phyloP scores from a whole-genome alignment of 2,797 vertebrate species.

The Pempheris klunzingeri region DNA sequence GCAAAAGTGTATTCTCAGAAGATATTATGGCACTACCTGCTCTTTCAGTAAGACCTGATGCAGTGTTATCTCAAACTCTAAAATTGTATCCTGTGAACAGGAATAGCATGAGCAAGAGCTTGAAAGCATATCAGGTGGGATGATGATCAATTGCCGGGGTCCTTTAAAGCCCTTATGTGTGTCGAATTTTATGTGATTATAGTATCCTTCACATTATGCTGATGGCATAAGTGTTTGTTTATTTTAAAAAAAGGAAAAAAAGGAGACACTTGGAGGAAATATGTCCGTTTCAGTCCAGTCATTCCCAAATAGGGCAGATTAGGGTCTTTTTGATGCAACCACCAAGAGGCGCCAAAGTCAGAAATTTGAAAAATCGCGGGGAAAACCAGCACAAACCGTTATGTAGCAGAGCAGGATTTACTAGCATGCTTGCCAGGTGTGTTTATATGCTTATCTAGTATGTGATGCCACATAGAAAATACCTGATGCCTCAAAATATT shows the following conservation, averaged over 20 bases:
- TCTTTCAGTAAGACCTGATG: slow-evolving; percentile 19
- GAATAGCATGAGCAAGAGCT: slow-evolving; percentile 19
- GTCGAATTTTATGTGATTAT: background rate
- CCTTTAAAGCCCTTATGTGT: background rate
- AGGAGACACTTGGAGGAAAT: background rate
- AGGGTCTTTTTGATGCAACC: background rate
- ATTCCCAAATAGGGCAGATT: background rate
- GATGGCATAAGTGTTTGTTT: background rate
- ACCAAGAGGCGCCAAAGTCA: background rate
- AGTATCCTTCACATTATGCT: background rate
- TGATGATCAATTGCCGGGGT: background rate
- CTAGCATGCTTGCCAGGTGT: background rate
- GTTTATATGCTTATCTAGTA: background rate
- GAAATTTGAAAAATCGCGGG: background rate
- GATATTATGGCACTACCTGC: background rate
- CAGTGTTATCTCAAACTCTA: background rate
- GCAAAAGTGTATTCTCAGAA: slow-evolving; percentile 22
- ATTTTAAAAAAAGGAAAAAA: no score
- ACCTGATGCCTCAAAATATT: background rate
- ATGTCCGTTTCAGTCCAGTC: slow-evolving; percentile 15
- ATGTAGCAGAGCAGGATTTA: background rate
- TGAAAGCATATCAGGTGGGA: slow-evolving; percentile 19
- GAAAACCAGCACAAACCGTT: slow-evolving; percentile 2
- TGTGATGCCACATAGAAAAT: background rate
- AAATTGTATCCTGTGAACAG: slow-evolving; percentile 1